phyloP scores from a whole-genome alignment of 30 jellyfish, hydroid and myxozoan species.

The Chrysaora quinquecirrha region DNA sequence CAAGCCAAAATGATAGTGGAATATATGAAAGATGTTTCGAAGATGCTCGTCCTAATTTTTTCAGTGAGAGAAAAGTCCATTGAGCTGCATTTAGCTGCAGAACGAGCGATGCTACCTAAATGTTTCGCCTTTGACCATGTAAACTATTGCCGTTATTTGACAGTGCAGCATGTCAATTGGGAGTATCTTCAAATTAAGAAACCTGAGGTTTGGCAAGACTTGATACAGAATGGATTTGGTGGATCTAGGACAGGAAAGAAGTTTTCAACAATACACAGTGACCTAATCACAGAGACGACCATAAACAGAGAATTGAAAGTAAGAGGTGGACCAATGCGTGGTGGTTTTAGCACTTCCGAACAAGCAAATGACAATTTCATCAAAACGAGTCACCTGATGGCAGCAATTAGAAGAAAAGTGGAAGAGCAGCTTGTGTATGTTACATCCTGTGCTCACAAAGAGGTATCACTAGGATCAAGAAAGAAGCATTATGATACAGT shows the following conservation, averaged over 20 bases:
- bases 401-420: not conserved
- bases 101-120: conserved; percentile 19
- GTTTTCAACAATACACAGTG: conserved; percentile 62
- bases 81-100: conserved; percentile 58
- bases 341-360: conserved; percentile 46
- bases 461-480: conserved; percentile 32
- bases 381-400: conserved; percentile 38
- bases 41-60: conserved; percentile 9
- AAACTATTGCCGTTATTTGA: conserved; percentile 35
- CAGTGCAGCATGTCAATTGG: conserved; percentile 49
- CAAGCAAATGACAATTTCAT: conserved; percentile 33
- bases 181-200: conserved; percentile 1
- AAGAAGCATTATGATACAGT: conserved; percentile 33
- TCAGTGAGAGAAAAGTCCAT: conserved; percentile 28
- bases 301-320: conserved; percentile 57
- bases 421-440: conserved; percentile 19
- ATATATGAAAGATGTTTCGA: conserved; percentile 19
- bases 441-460: conserved; percentile 47
- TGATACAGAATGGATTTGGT: conserved; percentile 34
- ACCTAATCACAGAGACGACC: conserved; percentile 60
- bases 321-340: conserved; percentile 59
- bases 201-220: conserved; percentile 51
- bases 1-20: conserved; percentile 10
- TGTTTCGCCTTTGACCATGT: conserved; percentile 55
- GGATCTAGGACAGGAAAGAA: conserved; percentile 47